Base-by-base conservation (phyloP, 1,140 invertebrate genomes). In the Drosophila sulfurigaster region DNA sequence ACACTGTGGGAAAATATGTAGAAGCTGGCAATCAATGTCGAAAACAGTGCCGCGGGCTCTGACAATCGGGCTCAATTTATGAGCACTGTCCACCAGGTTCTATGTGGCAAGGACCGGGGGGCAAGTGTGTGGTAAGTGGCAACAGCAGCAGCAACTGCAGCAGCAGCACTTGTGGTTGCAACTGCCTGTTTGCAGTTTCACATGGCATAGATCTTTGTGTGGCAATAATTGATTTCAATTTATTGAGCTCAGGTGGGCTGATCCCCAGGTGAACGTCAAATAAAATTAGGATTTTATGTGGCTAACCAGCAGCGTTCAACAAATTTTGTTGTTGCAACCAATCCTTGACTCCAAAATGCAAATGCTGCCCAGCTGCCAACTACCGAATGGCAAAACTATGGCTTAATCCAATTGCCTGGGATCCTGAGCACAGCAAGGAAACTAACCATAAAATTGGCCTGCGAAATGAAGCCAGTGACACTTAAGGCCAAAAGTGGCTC, bases 211-310 rank as follows among this genome's bases (percentile, higher is more conserved):
- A 87, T 82, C 78, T 79, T 71, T 43, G 43, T 86, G 75, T 81
- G 75, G 86, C 81, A 86, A 90, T 90, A 89, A 89, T 89, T 90
- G 85, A 90, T 79, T 90, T 89, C 78, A 90, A 85, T 90, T 86
- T 89, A 86, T 88, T 41, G 63, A 68, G 60, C 64, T 80, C 52
- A 67, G 68, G 65, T 74, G 63, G 73, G 67, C 56, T 25, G 62
- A 30, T 49, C 46, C 13, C 38, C 43, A 46, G 25, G 63, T 28
- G 38, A 43, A 65, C 71, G 59, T 59, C 49, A 67, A 65, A 76
- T 59, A 38, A 58, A 64, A 54, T 38, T 51, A 62, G 57, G 41
- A 72, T 64, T 64, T 74, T 70, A 46, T 69, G 63, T 58, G 41
- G 32, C 69, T 66, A 64, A 71, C 56, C 46, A 69, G 49, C 38